Evolutionary conservation across 35 echinoderm and acorn worm genomes (phyloP).

Genomic region (Eucidaris tribuloides): DNA sequence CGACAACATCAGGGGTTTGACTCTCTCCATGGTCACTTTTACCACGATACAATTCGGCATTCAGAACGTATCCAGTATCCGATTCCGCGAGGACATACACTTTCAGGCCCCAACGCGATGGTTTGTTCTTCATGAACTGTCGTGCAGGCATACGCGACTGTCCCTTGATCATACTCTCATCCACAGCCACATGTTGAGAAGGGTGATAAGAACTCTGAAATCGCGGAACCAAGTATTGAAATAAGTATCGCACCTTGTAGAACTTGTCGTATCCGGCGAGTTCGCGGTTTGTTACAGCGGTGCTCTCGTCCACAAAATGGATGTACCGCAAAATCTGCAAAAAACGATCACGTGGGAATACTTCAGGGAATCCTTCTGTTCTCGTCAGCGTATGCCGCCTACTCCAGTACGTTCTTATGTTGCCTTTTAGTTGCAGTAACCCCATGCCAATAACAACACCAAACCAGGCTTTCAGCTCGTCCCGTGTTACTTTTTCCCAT

Average conservation of each 20-base stretch:
- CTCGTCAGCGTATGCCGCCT: not conserved
- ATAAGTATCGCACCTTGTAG: not conserved
- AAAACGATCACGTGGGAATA: not conserved
- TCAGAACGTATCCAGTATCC: not conserved
- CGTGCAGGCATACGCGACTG: not conserved
- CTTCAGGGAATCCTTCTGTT: not conserved
- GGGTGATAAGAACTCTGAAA: not conserved
- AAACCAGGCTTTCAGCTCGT: not conserved
- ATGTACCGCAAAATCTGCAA: not conserved
- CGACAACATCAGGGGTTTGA: not conserved
- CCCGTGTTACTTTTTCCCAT: not conserved
- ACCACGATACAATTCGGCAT: not conserved
- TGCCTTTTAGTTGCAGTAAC: not conserved
- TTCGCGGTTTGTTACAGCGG: not conserved
- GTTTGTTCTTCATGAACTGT: not conserved
- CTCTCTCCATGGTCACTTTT: not conserved
- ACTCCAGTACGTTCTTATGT: not conserved
- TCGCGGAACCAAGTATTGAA: not conserved
- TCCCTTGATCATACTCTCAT: not conserved
- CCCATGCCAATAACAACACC: not conserved
- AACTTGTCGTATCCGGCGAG: not conserved
- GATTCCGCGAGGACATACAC: not conserved
- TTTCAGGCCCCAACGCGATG: not conserved
- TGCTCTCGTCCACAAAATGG: not conserved
- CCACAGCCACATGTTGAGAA: not conserved